Evolutionary conservation across 2,113 vertebrate genomes (phyloP).

Genomic region (Leucopsar rothschildi): DNA sequence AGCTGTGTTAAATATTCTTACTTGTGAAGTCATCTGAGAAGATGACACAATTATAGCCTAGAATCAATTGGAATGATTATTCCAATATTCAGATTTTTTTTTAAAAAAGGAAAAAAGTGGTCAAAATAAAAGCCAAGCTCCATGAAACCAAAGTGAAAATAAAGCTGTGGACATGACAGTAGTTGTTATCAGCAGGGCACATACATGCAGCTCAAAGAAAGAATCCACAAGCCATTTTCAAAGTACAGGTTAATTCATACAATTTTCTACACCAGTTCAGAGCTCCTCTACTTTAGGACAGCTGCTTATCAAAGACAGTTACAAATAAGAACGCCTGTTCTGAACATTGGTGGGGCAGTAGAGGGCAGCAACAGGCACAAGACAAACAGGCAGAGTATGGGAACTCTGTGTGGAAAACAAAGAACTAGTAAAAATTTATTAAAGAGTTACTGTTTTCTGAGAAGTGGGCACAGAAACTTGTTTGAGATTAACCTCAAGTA

Average conservation of each 20-base stretch:
- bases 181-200: neutral
- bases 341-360: neutral
- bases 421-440: neutral
- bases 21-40: neutral
- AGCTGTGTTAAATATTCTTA: neutral
- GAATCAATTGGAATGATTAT: neutral
- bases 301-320: neutral
- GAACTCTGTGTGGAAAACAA: neutral
- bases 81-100: neutral
- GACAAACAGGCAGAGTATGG: neutral
- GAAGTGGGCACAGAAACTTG: neutral
- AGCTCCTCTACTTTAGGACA: neutral
- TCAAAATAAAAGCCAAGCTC: constrained; percentile 6
- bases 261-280: neutral
- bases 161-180: neutral
- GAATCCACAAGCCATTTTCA: neutral
- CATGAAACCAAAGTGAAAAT: neutral
- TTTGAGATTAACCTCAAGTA: neutral
- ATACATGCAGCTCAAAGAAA: neutral
- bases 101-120: neutral
- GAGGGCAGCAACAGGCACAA: neutral
- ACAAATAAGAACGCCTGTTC: neutral
- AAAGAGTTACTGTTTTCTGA: neutral
- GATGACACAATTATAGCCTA: neutral
- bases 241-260: neutral